These are phyloP conservation scores for Onychomys leucogaster DNA, from an alignment of 2,797 vertebrate genomes.

Conservation along the genomic window DNA sequence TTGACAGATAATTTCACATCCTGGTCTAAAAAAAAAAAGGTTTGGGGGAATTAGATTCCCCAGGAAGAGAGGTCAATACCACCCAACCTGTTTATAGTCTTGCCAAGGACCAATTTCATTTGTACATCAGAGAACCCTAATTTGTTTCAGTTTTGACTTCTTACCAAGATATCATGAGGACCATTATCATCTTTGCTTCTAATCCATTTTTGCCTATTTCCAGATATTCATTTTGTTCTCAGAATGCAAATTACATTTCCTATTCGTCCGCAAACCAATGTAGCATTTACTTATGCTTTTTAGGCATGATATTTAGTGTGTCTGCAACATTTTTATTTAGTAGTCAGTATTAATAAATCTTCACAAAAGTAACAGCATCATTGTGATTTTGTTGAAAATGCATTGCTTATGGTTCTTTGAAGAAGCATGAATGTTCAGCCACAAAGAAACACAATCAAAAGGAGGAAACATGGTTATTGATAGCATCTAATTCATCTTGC, in stretches of 20 bases:
- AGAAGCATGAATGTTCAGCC: constrained; percentile 75
- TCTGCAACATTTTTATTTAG: constrained; percentile 81
- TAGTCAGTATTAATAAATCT: constrained; percentile 83
- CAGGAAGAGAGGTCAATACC: background rate
- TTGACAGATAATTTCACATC: background rate
- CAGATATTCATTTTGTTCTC: constrained; percentile 76
- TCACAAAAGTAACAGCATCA: constrained; percentile 76
- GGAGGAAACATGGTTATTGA: constrained; percentile 66
- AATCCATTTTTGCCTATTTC: constrained; percentile 68
- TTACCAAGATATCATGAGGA: constrained; percentile 60
- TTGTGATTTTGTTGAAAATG: constrained; percentile 84
- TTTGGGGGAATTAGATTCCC: accelerated
- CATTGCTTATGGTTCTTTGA: constrained; percentile 80
- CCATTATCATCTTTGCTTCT: constrained; percentile 60
- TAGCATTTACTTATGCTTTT: constrained; percentile 76
- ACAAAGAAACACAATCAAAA: constrained; percentile 75
- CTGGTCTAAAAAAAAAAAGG: background rate
- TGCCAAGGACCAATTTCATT: background rate
- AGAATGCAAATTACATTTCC: constrained; percentile 68
- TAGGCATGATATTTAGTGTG: constrained; percentile 76
- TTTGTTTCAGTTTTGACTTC: constrained; percentile 67
- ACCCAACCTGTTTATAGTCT: background rate
- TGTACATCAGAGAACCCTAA: constrained; percentile 46
- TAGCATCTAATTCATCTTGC: constrained; percentile 72
- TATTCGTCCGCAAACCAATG: constrained; percentile 80